Percentiles rank a stretch among this genome's conserved stretches.
Evolutionary conservation across 2,797 vertebrate species (phyloP).

Genomic region (Acipenser oxyrinchus): DNA sequence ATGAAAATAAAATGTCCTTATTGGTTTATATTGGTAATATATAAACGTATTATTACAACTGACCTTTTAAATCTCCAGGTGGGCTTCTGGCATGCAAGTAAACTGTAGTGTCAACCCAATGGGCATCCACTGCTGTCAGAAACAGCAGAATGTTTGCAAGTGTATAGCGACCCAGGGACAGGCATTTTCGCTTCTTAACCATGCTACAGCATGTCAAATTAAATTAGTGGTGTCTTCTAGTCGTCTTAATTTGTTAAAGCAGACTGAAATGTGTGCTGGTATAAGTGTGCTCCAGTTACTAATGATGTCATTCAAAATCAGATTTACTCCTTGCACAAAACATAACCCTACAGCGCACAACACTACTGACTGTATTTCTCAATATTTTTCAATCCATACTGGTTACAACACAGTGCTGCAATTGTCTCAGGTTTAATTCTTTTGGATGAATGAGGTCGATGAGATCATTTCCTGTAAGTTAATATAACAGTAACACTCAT

Average conservation of each 20-base stretch:
- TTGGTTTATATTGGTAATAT: background rate
- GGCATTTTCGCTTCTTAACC: background rate
- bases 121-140: background rate
- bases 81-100: background rate
- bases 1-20: too few relatives aligned
- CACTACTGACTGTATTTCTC: too few relatives aligned
- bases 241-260: background rate
- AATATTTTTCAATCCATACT: background rate
- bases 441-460: too few relatives aligned
- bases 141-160: background rate
- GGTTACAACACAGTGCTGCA: background rate
- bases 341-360: too few relatives aligned
- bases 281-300: background rate
- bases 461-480: background rate
- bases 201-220: background rate
- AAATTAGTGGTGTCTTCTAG: background rate
- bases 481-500: background rate
- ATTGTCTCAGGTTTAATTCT: background rate
- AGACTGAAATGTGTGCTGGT: background rate
- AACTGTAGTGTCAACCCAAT: background rate
- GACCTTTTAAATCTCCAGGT: constrained; percentile 1
- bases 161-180: background rate
- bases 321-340: background rate
- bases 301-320: background rate
- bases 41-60: background rate